A percentile compares a stretch with the other conserved stretches of the same genome.
phyloP scores from a whole-genome alignment of 2,797 vertebrate species.

The Sarcoramphus papa region DNA sequence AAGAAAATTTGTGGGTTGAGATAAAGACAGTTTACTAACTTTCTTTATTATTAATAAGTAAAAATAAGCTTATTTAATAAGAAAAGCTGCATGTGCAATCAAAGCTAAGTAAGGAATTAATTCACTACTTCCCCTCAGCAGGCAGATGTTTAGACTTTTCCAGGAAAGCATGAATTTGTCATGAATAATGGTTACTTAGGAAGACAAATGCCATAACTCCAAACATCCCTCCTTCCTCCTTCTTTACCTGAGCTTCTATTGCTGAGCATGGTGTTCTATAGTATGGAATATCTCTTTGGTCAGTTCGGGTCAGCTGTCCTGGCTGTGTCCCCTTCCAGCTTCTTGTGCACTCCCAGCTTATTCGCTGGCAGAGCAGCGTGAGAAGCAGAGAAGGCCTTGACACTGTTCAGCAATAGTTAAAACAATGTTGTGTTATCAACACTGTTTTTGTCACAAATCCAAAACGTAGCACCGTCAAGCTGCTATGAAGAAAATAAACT shows the following conservation, averaged over 20 bases:
- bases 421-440: neutral
- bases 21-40: neutral
- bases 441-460: neutral
- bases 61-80: neutral
- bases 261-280: neutral
- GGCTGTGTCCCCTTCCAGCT: neutral
- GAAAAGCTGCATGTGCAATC: neutral
- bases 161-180: neutral
- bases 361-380: rapidly evolving
- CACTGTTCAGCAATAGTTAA: neutral
- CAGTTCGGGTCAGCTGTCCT: neutral
- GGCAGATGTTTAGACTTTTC: neutral
- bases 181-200: neutral
- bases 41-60: neutral
- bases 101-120: neutral
- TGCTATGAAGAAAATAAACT: neutral
- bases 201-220: neutral
- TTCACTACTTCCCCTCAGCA: neutral
- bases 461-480: neutral
- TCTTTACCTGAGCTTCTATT: neutral
- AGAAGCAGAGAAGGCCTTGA: neutral
- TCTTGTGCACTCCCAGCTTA: neutral
- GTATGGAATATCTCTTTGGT: neutral
- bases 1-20: neutral
- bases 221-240: neutral